Base-by-base conservation (phyloP, 1,140 invertebrate species). In the Drosophila mauritiana region DNA sequence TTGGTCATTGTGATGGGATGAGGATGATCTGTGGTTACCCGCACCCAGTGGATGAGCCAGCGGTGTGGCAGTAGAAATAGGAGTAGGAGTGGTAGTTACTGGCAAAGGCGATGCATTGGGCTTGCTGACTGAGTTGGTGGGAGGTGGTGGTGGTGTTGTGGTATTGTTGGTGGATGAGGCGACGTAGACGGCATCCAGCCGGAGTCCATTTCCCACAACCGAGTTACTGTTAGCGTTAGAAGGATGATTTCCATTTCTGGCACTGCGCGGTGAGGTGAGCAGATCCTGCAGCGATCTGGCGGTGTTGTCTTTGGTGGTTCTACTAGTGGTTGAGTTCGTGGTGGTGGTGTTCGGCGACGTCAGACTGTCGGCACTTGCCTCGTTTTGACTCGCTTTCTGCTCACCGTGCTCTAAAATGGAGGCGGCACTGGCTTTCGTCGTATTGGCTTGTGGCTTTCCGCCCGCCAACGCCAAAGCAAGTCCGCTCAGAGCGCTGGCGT, bases 341-440 rank as follows among this genome's bases (percentile, higher is more conserved):
- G 40, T 69, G 78, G 76, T 88, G 79, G 77, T 83, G 73, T 77
- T 90, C 67, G 80, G 85, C 85, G 86, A 90, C 85, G 85, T 90
- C 86, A 90, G 81, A 90, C 80, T 90, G 80, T 90, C 81, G 85
- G 90, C 86, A 91, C 90, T 91, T 91, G 90, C 90, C 90, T 91
- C 90, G 54, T 91, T 91, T 91, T 90, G 90, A 90, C 83, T 91
- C 90, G 90, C 90, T 89, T 91, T 91, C 90, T 91, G 86, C 86
- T 91, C 90, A 91, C 90, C 90, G 79, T 91, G 90, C 90, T 91
- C 90, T 90, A 91, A 88, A 70, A 91, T 91, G 84, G 90, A 91
- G 75, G 90, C 84, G 76, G 90, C 88, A 80, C 76, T 84, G 64
- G 83, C 69, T 85, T 91, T 91, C n/a, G 70, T 61, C 59, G 74